A percentile compares a stretch with the other conserved stretches of the same genome.
Conservation (phyloP, 92 coral and sea anemone genomes). For the Meandrina meandrites region DNA sequence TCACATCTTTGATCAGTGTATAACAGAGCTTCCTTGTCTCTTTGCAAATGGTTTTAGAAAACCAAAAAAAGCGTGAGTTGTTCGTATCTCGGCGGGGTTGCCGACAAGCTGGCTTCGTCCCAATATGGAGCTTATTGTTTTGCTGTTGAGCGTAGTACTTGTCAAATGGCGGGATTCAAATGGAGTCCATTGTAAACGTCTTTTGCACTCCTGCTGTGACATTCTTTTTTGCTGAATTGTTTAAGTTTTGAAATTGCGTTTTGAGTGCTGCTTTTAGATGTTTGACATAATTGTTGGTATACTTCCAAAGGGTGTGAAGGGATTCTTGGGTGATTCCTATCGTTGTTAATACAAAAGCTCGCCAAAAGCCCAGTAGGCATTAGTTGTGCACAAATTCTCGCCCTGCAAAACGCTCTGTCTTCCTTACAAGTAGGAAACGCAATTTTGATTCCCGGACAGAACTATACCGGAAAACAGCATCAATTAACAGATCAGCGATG, state of each 20-base stretch:
- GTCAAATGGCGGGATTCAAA: neutral
- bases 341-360: neutral
- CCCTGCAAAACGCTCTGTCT: neutral
- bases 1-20: neutral
- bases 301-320: conserved; percentile 9
- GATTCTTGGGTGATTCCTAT: neutral
- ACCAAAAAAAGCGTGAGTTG: neutral
- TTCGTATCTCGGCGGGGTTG: conserved; percentile 19
- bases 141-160: neutral
- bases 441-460: neutral
- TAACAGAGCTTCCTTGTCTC: conserved; percentile 2
- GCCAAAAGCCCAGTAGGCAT: neutral
- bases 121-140: conserved; percentile 12
- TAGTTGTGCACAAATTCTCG: neutral
- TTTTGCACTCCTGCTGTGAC: conserved; percentile 24
- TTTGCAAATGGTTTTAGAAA: neutral
- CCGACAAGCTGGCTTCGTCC: conserved; percentile 32
- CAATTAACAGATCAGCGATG: conserved; percentile 16
- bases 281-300: conserved; percentile 26
- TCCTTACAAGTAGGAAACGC: neutral
- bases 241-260: neutral
- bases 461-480: neutral
- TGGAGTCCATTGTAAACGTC: neutral
- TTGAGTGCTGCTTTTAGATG: conserved; percentile 9
- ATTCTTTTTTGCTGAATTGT: neutral